These are phyloP conservation scores for Sebastes cheni DNA, from an alignment of 2,797 vertebrate genomes.

Conservation along the genomic window DNA sequence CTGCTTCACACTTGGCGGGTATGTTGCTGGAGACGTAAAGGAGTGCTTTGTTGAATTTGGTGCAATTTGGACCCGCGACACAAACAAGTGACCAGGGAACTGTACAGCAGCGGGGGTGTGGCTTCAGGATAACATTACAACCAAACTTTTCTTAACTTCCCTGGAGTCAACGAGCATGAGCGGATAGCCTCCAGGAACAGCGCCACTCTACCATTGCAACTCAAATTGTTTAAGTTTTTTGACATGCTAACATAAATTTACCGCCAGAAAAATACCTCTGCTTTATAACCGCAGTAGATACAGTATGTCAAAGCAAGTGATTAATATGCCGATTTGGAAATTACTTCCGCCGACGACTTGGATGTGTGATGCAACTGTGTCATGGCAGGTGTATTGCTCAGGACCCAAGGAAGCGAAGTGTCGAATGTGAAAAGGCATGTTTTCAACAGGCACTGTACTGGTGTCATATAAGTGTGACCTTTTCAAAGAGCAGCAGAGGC, in stretches of 20 bases:
- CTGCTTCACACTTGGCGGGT: no score
- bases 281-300: not conserved
- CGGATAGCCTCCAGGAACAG: not conserved
- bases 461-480: conserved; percentile 53
- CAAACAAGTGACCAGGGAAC: no score
- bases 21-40: no score
- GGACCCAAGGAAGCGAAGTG: not conserved
- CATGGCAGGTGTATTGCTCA: not conserved
- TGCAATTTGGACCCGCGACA: no score
- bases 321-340: no score
- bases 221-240: not conserved
- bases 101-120: no score
- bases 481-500: conserved; percentile 51
- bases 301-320: not conserved
- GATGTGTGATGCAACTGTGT: not conserved
- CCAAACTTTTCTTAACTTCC: no score
- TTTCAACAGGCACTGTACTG: not conserved
- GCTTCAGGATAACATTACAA: no score
- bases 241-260: not conserved
- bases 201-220: not conserved
- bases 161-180: no score
- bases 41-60: no score
- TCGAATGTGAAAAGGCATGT: not conserved
- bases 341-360: not conserved
- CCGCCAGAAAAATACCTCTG: not conserved